These are phyloP conservation scores for Tuta absoluta DNA, from an alignment of 2,888 invertebrate genomes.

Conservation along the genomic window DNA sequence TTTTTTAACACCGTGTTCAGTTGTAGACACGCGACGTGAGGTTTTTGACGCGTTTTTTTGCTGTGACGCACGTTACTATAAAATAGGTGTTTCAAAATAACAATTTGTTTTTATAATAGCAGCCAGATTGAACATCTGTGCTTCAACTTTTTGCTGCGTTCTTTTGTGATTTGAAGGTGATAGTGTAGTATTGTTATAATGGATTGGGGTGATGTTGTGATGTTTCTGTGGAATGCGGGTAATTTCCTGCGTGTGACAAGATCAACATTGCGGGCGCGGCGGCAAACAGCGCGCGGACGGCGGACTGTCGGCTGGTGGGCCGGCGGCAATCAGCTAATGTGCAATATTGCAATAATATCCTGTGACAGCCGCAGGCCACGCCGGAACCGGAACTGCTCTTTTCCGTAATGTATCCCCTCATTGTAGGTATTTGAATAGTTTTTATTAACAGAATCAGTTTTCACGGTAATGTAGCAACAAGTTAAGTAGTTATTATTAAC, in stretches of 20 bases:
- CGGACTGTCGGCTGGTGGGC: neutral
- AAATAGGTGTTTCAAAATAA: conserved; percentile 26
- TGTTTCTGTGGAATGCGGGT: conserved; percentile 13
- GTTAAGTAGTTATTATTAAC: neutral
- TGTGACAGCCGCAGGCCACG: conserved; percentile 13
- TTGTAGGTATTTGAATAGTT: neutral
- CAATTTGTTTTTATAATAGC: conserved; percentile 25
- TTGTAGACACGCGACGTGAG: conserved; percentile 59
- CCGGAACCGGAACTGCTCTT: conserved; percentile 25
- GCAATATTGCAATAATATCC: conserved; percentile 31
- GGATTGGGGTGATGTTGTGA: neutral
- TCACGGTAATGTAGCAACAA: neutral
- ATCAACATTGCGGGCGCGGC: conserved; percentile 28
- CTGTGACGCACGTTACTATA: conserved; percentile 33
- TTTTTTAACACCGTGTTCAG: conserved; percentile 62
- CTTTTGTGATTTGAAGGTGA: conserved; percentile 23
- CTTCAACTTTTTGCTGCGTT: conserved; percentile 5
- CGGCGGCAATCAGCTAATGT: conserved; percentile 49
- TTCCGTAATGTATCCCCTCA: conserved; percentile 26
- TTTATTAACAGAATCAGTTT: neutral
- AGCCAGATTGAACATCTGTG: conserved; percentile 25
- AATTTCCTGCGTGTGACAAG: conserved; percentile 26
- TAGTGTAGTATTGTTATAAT: conserved; percentile 11
- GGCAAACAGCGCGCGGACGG: conserved; percentile 21
- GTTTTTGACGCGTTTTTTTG: conserved; percentile 58